Evolutionary conservation across 1,140 invertebrate genomes (phyloP), one percentile per base, ranked within the genome.

Genomic region (Drosophila malerkotliana): DNA sequence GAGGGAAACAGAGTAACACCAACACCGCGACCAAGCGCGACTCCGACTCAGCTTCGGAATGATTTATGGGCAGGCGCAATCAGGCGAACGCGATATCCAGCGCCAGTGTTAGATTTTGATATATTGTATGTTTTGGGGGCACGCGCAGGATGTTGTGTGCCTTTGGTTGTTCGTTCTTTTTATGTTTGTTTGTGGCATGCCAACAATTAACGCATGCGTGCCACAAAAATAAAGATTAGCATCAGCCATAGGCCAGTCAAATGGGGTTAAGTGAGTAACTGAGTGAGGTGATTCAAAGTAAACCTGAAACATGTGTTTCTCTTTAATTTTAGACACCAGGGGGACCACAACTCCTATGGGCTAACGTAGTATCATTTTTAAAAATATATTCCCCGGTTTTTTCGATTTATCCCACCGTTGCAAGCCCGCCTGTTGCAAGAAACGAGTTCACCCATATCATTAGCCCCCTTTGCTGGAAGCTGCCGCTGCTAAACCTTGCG

Each of bases 201-300:
- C 78, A 85, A 85, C 82, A 85, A 85, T 85, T 85, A 85, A 85
- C 82, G 66, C 78, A 87, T 87, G 83, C 78, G 82, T 87, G 82
- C 78, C 66, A 82, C 73, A 74, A 58, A 57, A 45, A 45, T 44
- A 62, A 44, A 44, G 85, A 88, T 78, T 74, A 74, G 66, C 74
- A 85, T 85, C 82, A 45, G 45, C 39, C 58, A 37, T 30, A 72
- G 18, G 39, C 44, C n/a, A 62, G 57, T 73, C 69, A 73, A 72
- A 73, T 72, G 71, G 57, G 71, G 71, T 73, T 73, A 73, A 55
- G 28, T 34, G 68, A 62, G 52, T 72, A 48, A 37, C 34, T 37
- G 34, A 12, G 26, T 7, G 26, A 28, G 26, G 26, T 28, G 5
- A 28, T 28, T 28, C 26, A 28, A 28, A 37, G 10, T 37, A 37